Conservation (phyloP, 2,113 vertebrate genomes). For the Lucifuga dentata region DNA sequence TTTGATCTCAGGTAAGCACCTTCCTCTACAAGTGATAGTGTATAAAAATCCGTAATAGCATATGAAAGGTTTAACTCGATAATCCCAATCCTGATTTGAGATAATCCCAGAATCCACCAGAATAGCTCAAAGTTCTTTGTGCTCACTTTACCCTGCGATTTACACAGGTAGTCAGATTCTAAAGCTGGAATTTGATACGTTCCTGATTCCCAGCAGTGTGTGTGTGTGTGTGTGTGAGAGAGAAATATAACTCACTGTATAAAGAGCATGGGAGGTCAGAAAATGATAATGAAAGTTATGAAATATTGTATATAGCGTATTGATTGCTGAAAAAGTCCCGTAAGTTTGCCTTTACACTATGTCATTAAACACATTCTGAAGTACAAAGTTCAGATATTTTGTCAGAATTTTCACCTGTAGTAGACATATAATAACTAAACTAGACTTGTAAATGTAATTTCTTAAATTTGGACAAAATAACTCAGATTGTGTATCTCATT, state of each 20-base stretch:
- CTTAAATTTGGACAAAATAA: background rate
- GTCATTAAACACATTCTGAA: conserved; percentile 8
- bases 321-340: background rate
- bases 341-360: background rate
- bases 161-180: conserved; percentile 9
- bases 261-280: too few relatives aligned
- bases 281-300: too few relatives aligned
- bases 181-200: conserved; percentile 41
- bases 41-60: conserved; percentile 7
- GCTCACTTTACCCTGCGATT: conserved; percentile 22
- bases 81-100: conserved; percentile 5
- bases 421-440: too few relatives aligned
- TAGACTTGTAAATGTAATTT: conserved; percentile 6
- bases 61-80: background rate
- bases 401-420: too few relatives aligned
- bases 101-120: conserved; percentile 24
- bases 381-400: conserved; percentile 15
- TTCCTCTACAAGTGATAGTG: background rate
- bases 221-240: too few relatives aligned
- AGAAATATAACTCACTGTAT: too few relatives aligned
- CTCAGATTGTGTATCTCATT: background rate
- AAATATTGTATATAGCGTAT: conserved; percentile 18
- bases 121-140: conserved; percentile 9
- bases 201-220: conserved; percentile 14
- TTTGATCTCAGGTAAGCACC: conserved; percentile 6